Base-by-base conservation (phyloP, 2,113 vertebrate species). In the Nyctereutes procyonoides region DNA sequence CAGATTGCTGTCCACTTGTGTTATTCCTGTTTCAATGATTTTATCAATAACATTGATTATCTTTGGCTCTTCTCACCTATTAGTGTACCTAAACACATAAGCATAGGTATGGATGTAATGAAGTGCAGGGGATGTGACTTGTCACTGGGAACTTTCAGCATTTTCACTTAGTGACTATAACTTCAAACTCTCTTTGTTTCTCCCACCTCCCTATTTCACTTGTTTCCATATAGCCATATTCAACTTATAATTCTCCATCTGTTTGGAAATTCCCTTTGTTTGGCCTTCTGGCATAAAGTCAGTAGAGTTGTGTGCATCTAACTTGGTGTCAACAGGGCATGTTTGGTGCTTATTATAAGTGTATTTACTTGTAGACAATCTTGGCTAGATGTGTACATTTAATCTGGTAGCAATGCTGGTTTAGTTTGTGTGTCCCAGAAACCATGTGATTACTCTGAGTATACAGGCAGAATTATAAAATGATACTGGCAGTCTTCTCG, bases 41-140 rank as follows among this genome's bases (percentile, higher is more conserved):
- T 79, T 94, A 62, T 90, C 62, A 95, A n/a, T 94, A 86, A 56
- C 32, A 93, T 90, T 60, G 86, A 87, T 83, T 74, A 80, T 91
- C 81, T 80, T 69, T 81, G 74, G 26, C 26, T 85, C 32, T 65
- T 65, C 30, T 69, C 80, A 63, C 56, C 48, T 76, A 0, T 89
- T 56, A 38, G 56, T 67, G 82, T 62, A 10, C 55, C 24, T 93
- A 80, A 79, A 83, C 8, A 60, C 6, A 5, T 48, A 22, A 43
- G 15, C 12, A 10, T 53, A 3, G 38, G 10, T 55, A 60, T 55
- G 5, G 32, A 53, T 77, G 55, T 65, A 77, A 69, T 58, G 65
- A 55, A 67, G 22, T 51, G 19, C 0, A 32, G 77, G 38, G 16
- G 53, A 48, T 79, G 32, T 60, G 26, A 69, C 92, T 83, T 82